phyloP scores from a whole-genome alignment of 2,797 vertebrate genomes.

The Antrozous pallidus region DNA sequence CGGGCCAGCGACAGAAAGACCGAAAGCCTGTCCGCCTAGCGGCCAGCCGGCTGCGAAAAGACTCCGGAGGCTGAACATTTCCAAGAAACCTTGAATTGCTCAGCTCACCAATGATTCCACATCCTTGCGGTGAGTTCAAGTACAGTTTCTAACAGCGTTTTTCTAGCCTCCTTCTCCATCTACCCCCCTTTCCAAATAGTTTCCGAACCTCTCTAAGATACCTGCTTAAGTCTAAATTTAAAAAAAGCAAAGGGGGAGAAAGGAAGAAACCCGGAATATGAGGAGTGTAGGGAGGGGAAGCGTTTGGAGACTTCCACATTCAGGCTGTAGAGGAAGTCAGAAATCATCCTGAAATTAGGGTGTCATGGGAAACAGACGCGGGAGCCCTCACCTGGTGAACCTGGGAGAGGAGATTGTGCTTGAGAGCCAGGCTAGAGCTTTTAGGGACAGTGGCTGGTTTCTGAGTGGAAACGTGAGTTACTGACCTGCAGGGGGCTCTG shows the following conservation, averaged over 20 bases:
- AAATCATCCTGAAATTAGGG: background rate
- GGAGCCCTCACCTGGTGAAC: background rate
- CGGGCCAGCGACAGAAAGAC: background rate
- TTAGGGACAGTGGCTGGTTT: background rate
- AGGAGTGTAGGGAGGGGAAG: background rate
- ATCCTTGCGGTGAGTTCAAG: background rate
- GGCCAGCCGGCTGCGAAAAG: background rate
- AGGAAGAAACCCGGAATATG: background rate
- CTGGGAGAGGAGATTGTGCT: slow-evolving; percentile 61
- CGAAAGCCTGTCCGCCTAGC: background rate
- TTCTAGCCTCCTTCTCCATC: background rate
- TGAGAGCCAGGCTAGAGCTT: slow-evolving; percentile 13
- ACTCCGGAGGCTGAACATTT: background rate
- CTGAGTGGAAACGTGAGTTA: background rate
- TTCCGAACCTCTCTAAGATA: background rate
- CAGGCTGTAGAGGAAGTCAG: background rate
- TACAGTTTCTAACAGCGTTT: background rate
- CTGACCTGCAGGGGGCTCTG: background rate
- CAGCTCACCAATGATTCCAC: background rate
- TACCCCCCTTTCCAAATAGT: background rate
- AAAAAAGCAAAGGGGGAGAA: background rate
- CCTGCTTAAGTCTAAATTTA: background rate
- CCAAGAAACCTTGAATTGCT: background rate
- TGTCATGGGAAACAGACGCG: background rate
- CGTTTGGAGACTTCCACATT: background rate